Evolutionary conservation across 2,113 vertebrate genomes (phyloP).

Genomic region (Caranx ignobilis): DNA sequence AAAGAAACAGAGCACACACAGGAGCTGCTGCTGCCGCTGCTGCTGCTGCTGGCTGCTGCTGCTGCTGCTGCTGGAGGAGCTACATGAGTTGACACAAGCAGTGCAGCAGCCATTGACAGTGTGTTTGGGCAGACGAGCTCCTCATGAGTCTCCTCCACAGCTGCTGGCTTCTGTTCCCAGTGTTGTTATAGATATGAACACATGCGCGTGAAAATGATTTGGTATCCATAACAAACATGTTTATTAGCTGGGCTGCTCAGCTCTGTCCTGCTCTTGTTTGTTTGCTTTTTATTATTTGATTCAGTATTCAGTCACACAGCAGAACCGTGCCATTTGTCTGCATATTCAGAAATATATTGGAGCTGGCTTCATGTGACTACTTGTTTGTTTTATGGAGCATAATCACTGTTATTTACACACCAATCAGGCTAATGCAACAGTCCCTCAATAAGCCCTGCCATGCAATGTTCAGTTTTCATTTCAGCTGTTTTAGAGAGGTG

Average conservation of each 20-base stretch:
- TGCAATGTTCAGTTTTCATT: not conserved
- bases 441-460: no score
- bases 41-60: not conserved
- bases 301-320: not conserved
- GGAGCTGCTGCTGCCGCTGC: not conserved
- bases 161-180: not conserved
- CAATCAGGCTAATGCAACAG: not conserved
- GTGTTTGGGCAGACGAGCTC: slow-evolving; percentile 6
- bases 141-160: not conserved
- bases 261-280: not conserved
- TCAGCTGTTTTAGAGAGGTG: not conserved
- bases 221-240: not conserved
- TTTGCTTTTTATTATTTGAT: not conserved
- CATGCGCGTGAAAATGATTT: not conserved
- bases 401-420: not conserved
- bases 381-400: not conserved
- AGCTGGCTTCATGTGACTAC: not conserved
- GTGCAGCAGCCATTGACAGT: slow-evolving; percentile 26
- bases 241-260: no score
- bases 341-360: not conserved
- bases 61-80: not conserved
- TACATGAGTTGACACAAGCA: slow-evolving; percentile 40
- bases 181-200: not conserved
- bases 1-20: slow-evolving; percentile 79
- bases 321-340: not conserved